Percentiles rank a stretch among this genome's conserved stretches.
Conservation (phyloP, 2,113 vertebrate genomes). For the Prochilodus magdalenae region DNA sequence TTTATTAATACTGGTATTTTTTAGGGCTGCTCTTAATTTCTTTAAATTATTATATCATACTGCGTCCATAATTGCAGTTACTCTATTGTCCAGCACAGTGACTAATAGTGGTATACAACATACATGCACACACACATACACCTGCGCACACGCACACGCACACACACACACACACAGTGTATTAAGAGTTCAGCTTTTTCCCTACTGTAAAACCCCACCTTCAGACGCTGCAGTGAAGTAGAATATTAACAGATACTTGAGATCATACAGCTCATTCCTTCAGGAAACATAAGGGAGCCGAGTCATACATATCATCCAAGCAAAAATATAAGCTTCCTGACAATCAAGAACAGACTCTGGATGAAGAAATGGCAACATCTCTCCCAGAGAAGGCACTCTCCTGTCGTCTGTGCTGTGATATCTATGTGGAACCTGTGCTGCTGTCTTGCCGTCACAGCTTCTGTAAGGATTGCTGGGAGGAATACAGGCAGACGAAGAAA, state of each 20-base stretch:
- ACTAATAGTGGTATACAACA: not conserved
- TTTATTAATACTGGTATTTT: not conserved
- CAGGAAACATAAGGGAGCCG: not conserved
- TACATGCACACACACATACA: not conserved
- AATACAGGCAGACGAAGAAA: not conserved
- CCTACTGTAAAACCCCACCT: conserved; percentile 9
- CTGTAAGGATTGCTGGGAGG: not conserved
- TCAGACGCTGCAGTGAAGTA: not conserved
- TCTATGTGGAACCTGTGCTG: conserved; percentile 18
- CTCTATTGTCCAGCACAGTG: not conserved
- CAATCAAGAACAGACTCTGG: not conserved
- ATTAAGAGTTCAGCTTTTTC: not conserved
- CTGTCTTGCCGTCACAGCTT: conserved; percentile 21
- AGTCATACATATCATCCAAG: not conserved
- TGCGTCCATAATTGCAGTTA: not conserved
- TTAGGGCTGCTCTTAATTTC: too few relatives aligned
- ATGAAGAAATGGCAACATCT: not conserved
- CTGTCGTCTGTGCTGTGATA: not conserved
- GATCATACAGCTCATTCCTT: not conserved
- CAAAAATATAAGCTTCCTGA: not conserved
- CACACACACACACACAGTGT: not conserved
- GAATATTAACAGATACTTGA: not conserved
- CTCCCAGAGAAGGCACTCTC: not conserved
- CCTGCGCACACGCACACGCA: not conserved
- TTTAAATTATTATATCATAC: too few relatives aligned